These are phyloP conservation scores for Pterostichus niger DNA, from an alignment of 2,888 invertebrate species.

Conservation along the genomic window DNA sequence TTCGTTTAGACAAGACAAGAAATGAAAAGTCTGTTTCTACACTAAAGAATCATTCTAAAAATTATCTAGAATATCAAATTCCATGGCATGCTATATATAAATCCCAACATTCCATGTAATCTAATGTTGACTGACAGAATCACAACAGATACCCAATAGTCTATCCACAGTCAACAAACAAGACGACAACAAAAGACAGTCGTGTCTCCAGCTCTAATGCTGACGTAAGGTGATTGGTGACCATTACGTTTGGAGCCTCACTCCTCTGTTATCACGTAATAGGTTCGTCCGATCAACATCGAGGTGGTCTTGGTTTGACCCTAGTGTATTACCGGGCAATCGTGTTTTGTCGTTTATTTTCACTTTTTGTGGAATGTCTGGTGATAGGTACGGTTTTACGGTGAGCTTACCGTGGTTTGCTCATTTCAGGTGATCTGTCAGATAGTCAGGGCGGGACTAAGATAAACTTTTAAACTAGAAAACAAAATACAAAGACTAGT, in stretches of 20 bases:
- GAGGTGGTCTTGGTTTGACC: conserved; percentile 51
- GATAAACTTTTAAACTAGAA: not conserved
- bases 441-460: not conserved
- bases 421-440: conserved; percentile 10
- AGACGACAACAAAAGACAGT: conserved; percentile 7
- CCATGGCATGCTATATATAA: not conserved
- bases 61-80: not conserved
- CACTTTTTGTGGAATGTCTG: conserved; percentile 29
- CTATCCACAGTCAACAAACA: not conserved
- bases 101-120: not conserved
- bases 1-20: too few relatives aligned
- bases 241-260: conserved; percentile 23
- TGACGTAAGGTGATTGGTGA: conserved; percentile 56
- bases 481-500: not conserved
- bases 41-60: not conserved
- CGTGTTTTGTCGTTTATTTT: not conserved
- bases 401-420: conserved; percentile 4
- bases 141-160: conserved; percentile 5
- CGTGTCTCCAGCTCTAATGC: conserved; percentile 4
- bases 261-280: not conserved
- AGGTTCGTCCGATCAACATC: not conserved
- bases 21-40: too few relatives aligned
- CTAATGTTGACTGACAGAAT: conserved; percentile 32
- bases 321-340: not conserved
- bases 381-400: not conserved